phyloP scores from a whole-genome alignment of 2,113 vertebrate species.

The Lepus europaeus region DNA sequence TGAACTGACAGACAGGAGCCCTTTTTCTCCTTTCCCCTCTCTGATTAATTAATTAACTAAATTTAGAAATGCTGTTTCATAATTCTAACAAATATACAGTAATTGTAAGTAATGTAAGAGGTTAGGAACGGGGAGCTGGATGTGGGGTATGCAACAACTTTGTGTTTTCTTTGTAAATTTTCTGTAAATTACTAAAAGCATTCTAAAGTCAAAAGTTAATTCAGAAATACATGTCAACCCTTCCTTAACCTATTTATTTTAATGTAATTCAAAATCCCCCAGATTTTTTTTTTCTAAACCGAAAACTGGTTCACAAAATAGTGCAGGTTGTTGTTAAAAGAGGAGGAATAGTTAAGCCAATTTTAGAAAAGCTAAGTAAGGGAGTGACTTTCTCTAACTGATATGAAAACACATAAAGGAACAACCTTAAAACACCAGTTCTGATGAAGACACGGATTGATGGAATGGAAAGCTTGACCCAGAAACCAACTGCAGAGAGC shows the following conservation, averaged over 20 bases:
- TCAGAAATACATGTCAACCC: not conserved
- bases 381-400: not conserved
- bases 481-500: not conserved
- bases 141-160: not conserved
- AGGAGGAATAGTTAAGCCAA: not conserved
- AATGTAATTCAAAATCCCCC: not conserved
- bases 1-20: too few species aligned
- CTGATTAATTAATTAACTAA: too few species aligned
- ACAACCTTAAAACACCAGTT: not conserved
- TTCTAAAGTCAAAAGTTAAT: not conserved
- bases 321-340: not conserved
- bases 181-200: not conserved
- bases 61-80: not conserved
- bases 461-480: not conserved
- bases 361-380: not conserved
- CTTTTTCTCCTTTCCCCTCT: too few species aligned
- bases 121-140: not conserved
- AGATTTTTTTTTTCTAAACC: not conserved
- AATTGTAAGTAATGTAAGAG: not conserved
- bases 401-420: not conserved
- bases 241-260: not conserved
- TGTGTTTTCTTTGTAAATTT: not conserved
- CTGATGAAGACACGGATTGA: not conserved
- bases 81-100: not conserved
- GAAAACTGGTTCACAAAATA: slow-evolving; percentile 18